phyloP scores from a whole-genome alignment of 2,113 vertebrate species.

The Paratilapia polleni region DNA sequence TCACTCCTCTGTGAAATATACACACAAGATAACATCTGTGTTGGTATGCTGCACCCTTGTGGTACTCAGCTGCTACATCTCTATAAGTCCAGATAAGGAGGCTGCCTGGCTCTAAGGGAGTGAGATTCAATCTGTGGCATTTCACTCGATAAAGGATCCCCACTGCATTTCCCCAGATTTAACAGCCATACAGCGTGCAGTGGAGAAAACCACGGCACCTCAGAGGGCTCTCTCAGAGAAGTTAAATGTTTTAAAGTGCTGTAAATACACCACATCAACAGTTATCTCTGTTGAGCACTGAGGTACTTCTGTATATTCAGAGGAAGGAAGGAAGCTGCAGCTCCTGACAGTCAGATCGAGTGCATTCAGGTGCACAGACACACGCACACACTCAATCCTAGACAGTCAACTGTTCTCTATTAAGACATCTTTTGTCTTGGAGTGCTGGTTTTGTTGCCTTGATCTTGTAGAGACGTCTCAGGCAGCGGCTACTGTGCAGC shows the following conservation, averaged over 20 bases:
- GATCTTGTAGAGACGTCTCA: constrained; percentile 45
- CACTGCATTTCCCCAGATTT: constrained; percentile 36
- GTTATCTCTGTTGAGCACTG: constrained; percentile 34
- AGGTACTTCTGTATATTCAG: constrained; percentile 8
- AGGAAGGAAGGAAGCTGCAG: constrained; percentile 8
- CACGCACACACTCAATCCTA: background rate
- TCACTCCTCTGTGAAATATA: constrained; percentile 49
- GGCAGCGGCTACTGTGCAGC: constrained; percentile 39
- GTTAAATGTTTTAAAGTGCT: constrained; percentile 45
- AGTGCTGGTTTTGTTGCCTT: constrained; percentile 34
- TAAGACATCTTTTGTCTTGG: constrained; percentile 56
- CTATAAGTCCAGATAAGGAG: constrained; percentile 62
- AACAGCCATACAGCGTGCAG: constrained; percentile 5
- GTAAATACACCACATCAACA: constrained; percentile 16
- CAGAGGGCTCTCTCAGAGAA: background rate
- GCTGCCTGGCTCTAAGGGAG: constrained; percentile 54
- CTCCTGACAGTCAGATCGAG: background rate
- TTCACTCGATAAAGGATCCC: constrained; percentile 60
- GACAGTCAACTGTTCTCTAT: constrained; percentile 58
- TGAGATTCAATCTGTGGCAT: constrained; percentile 67
- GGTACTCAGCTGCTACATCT: constrained; percentile 71
- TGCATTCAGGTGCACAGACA: constrained; percentile 2
- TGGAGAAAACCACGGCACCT: constrained; percentile 5
- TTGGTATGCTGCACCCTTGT: constrained; percentile 80
- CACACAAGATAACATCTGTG: constrained; percentile 74